phyloP scores from a whole-genome alignment of 1,140 invertebrate species.

The Temnothorax nylanderi region DNA sequence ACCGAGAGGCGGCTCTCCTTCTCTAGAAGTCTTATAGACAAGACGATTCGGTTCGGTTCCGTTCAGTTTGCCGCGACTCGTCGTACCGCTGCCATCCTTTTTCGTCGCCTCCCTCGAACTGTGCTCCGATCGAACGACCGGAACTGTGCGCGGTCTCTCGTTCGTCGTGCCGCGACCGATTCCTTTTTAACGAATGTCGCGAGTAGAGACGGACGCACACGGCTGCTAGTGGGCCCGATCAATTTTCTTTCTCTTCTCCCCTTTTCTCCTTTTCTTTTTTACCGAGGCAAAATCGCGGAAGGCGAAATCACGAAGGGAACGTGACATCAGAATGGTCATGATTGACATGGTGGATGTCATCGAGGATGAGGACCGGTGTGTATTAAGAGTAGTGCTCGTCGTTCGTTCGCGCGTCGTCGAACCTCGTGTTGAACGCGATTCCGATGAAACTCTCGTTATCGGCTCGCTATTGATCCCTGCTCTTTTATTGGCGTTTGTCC shows the following conservation, averaged over 20 bases:
- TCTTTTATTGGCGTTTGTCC: constrained; percentile 46
- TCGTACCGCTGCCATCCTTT: constrained; percentile 25
- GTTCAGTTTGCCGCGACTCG: constrained; percentile 61
- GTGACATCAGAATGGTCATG: constrained; percentile 81
- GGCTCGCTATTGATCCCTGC: constrained; percentile 24
- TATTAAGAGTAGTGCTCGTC: constrained; percentile 48
- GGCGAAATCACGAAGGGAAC: neutral
- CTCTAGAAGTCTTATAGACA: neutral
- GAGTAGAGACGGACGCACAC: neutral
- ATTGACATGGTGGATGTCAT: constrained; percentile 84
- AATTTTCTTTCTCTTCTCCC: neutral
- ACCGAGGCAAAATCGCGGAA: neutral
- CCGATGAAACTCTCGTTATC: constrained; percentile 47
- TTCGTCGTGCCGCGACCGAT: neutral
- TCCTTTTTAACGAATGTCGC: constrained; percentile 11
- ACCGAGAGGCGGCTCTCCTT: constrained; percentile 41
- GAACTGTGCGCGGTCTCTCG: neutral
- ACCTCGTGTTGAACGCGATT: neutral
- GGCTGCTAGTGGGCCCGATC: neutral
- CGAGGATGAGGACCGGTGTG: constrained; percentile 83
- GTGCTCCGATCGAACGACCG: neutral
- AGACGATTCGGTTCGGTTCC: constrained; percentile 23
- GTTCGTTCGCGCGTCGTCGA: neutral
- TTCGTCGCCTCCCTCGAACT: neutral
- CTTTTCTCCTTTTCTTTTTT: neutral